These are phyloP conservation scores for Oceanodroma tethys DNA, from an alignment of 2,113 vertebrate species.

Conservation along the genomic window DNA sequence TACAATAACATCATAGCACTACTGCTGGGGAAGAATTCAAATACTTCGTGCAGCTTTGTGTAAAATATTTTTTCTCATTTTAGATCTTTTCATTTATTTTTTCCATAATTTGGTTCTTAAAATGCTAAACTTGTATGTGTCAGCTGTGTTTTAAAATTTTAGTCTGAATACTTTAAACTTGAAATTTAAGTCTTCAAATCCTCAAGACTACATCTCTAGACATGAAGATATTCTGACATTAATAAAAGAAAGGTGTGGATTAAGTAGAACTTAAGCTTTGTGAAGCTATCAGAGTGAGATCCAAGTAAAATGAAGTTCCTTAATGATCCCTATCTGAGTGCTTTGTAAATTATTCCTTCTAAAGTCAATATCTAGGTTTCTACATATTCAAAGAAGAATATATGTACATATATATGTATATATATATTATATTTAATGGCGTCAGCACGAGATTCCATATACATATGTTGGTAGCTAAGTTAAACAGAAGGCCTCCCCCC, in stretches of 20 bases:
- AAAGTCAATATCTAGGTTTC: neutral
- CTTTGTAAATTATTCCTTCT: neutral
- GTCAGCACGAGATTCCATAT: neutral
- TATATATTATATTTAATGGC: neutral
- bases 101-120: neutral
- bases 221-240: neutral
- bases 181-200: neutral
- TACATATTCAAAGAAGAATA: neutral
- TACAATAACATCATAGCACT: neutral
- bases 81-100: neutral
- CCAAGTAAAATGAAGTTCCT: neutral
- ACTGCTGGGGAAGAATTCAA: neutral
- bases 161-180: neutral
- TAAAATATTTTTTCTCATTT: neutral
- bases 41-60: neutral
- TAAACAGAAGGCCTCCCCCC: neutral
- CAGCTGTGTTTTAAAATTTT: neutral
- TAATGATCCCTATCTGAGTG: neutral
- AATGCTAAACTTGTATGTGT: neutral
- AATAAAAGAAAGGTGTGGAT: neutral
- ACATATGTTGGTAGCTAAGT: neutral
- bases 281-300: neutral
- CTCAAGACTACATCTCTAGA: neutral
- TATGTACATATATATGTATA: neutral
- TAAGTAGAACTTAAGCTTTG: neutral